A percentile compares a stretch with the other conserved stretches of the same genome.
These are phyloP conservation scores for Calcarius lapponicus DNA, from an alignment of 2,797 vertebrate species.

Conservation along the genomic window DNA sequence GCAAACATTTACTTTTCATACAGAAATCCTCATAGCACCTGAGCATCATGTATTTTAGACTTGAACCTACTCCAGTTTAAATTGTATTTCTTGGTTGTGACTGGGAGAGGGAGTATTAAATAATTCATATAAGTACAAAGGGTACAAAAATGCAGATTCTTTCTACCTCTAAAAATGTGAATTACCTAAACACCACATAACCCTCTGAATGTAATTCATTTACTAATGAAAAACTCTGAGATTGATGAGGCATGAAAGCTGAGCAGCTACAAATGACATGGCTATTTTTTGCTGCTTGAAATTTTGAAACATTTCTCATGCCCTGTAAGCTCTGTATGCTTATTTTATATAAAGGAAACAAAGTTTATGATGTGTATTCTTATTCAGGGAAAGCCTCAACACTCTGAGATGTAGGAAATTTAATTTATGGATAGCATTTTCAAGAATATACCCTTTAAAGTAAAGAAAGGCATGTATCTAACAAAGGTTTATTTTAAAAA, in stretches of 20 bases:
- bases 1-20: background rate
- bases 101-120: background rate
- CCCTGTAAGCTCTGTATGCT: background rate
- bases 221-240: background rate
- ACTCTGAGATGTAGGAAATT: background rate
- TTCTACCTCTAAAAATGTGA: background rate
- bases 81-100: background rate
- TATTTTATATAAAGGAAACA: background rate
- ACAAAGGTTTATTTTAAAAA: background rate
- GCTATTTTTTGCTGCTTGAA: background rate
- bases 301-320: background rate
- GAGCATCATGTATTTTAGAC: background rate
- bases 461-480: background rate
- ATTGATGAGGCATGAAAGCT: background rate
- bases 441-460: background rate
- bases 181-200: background rate
- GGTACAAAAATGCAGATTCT: background rate
- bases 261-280: background rate
- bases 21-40: background rate
- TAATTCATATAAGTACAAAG: fast-evolving
- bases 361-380: background rate
- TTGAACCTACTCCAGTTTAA: background rate
- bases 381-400: background rate
- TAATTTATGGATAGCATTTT: background rate
- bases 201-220: background rate